Evolutionary conservation across 1,140 invertebrate genomes (phyloP), one percentile per base, ranked within the genome.

Genomic region (Drosophila pseudoananassae): DNA sequence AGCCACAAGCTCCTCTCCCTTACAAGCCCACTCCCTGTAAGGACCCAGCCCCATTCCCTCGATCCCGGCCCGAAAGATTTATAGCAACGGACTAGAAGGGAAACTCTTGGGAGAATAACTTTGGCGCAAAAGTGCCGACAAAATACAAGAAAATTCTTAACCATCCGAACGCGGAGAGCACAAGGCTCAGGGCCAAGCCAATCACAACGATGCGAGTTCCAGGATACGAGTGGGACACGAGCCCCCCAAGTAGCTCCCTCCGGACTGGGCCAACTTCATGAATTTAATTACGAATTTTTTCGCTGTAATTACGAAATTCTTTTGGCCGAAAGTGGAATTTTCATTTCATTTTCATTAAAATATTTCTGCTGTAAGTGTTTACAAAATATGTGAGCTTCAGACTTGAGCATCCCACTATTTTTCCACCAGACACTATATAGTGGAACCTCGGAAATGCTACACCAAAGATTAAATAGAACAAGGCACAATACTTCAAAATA

Each of bases 241-340:
- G 54, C 10, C 27, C 59, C 61, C 55, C 65, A 76, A 81, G 63
- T 79, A 66, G 65, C 61, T 64, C 25, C 61, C 49, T 33, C 55
- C 61, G 70, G 82, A 64, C 65, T 78, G 51, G 75, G 70, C 63
- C 78, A 87, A 88, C 83, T 87, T 87, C 83, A 88, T 87, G 83
- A 88, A 87, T 87, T 87, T 87, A 87, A 87, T 87, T 87, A 87
- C 75, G 83, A 64, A 87, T 87, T 87, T 88, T 88, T 87, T 73
- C 78, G 83, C 84, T 87, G 83, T 87, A 88, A 87, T 87, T 87
- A 87, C 83, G 72, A 87, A 88, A 87, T 87, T 87, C 83, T 88
- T 87, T 83, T 87, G 83, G 83, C 83, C 70, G 57, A 87, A 88
- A 82, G 63, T 69, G 83, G 83, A 87, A 87, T 87, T 87, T 88